Evolutionary conservation across 2,797 vertebrate species (phyloP).

Genomic region (Sebastes oblongus): DNA sequence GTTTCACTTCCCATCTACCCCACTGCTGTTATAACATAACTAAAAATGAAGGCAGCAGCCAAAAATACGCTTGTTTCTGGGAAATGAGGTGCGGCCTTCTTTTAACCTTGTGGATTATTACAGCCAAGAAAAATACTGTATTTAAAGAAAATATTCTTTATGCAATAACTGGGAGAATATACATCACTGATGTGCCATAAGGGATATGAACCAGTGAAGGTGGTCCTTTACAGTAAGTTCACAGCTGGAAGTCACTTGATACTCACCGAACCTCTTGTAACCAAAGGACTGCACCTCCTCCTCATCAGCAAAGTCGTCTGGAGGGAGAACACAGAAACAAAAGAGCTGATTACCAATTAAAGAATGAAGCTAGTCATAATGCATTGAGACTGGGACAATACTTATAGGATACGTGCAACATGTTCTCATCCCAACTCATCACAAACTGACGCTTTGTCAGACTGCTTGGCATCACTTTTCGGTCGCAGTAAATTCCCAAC

Average conservation of each 20-base stretch:
- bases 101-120: conserved; percentile 28
- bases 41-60: conserved; percentile 29
- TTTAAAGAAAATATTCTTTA: conserved; percentile 13
- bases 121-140: conserved; percentile 30
- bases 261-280: conserved; percentile 99
- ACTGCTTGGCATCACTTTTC: background rate
- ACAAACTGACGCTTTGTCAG: background rate
- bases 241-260: conserved; percentile 6
- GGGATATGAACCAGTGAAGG: background rate
- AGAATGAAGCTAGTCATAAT: background rate
- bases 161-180: background rate
- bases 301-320: conserved; percentile 98
- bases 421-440: background rate
- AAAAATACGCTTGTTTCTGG: conserved; percentile 59
- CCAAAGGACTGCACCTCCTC: conserved; percentile 99
- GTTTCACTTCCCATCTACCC: conserved; percentile 20
- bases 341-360: background rate
- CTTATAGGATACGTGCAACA: background rate
- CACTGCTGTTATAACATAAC: conserved; percentile 30
- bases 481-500: background rate
- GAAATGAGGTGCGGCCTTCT: conserved; percentile 36
- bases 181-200: conserved; percentile 4
- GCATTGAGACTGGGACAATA: background rate
- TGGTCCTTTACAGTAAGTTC: background rate
- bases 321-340: conserved; percentile 46